Base-by-base conservation (phyloP, 2,888 invertebrate genomes). In the Cryptocephalus primarius region DNA sequence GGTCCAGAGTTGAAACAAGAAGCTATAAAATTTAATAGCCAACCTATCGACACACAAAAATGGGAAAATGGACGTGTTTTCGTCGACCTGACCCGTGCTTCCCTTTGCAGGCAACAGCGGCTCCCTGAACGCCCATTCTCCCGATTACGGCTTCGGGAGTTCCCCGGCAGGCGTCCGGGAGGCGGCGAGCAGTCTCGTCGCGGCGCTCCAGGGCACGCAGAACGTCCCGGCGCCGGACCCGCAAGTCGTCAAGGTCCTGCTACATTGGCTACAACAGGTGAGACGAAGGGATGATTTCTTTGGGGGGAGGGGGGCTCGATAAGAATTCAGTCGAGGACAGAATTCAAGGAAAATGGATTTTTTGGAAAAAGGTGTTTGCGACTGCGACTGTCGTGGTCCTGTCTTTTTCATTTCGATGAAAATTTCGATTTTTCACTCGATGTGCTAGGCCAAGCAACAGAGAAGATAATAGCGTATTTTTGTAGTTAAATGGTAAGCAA, bases 221-320 rank as follows among this genome's bases (percentile, higher is more conserved):
- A 75, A 77, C 40, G 78, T 79, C 42, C 82, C 82, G 6, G 78
- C 80, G 8, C 83, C 83, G 1, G 84, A 83, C 66, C 75, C 79
- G 61, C 76, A 77, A 58, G 77, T 82, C 43, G 74, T 76, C 55
- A 79, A 80, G 65, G 75, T 80, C 50, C 77, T 85, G 52, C 66
- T 82, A 47, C 73, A 80, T 46, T 85, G 85, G 85, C 72, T 85
- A 55, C 79, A 64, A 60, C 67, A 69, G 68, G 69, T 69, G 55
- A 60, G 58, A 44, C 32, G 22, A 6, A 22, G 31, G 22, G 22
- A 22, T 22, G 22, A 4, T 4, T 22, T 13, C 13, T 41, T 14
- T 3, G 8, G 2, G 41, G 22, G 2, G n/a, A 10, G 8, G 2
- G 41, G 22, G 2, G n/a, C 22, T 11, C 31, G 32, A 41, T 41